These are phyloP conservation scores for Copsychus sechellarum DNA, from an alignment of 2,113 vertebrate species.

Conservation along the genomic window DNA sequence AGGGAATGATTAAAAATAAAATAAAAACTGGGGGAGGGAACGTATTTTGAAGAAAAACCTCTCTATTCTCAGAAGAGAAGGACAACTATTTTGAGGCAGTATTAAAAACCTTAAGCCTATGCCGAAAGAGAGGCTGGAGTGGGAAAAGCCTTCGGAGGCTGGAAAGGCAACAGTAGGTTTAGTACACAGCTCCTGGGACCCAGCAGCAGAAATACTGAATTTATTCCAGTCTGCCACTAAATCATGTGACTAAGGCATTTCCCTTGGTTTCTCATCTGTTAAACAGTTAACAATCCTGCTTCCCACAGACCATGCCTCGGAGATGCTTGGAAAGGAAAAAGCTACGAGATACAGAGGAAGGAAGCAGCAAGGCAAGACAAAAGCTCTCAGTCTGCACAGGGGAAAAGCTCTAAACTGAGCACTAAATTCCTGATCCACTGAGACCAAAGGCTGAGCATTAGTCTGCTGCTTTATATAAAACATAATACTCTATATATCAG, in stretches of 20 bases:
- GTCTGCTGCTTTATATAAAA: background rate
- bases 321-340: background rate
- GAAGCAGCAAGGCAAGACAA: background rate
- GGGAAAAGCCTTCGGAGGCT: background rate
- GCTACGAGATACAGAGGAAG: background rate
- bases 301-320: background rate
- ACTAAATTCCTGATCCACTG: background rate
- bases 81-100: background rate
- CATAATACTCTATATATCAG: background rate
- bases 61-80: background rate
- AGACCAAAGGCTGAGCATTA: background rate
- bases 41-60: constrained; percentile 21
- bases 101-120: background rate
- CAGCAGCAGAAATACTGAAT: background rate
- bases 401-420: background rate
- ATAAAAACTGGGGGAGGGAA: background rate
- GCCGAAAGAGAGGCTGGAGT: background rate
- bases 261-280: background rate
- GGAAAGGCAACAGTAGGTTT: constrained; percentile 12
- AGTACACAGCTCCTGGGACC: background rate
- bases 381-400: background rate
- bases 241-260: background rate
- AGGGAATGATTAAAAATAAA: constrained; percentile 34
- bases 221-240: background rate
- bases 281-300: background rate